Percentiles rank a stretch among this genome's conserved stretches.
Evolutionary conservation across 2,888 invertebrate species (phyloP).

Genomic region (Eupithecia abbreviata): DNA sequence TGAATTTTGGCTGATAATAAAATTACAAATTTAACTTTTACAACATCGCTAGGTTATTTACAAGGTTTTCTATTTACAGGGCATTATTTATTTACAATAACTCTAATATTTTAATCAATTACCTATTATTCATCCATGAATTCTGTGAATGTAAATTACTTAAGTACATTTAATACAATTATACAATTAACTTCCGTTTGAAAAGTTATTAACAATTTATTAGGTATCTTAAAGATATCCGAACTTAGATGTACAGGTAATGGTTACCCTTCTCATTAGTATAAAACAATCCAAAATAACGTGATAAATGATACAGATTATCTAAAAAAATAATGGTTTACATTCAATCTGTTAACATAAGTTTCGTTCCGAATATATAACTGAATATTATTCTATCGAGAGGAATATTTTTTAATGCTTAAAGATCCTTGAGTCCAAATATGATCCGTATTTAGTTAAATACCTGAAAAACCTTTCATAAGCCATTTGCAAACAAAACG

Average conservation of each 20-base stretch:
- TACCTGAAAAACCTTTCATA: constrained; percentile 6
- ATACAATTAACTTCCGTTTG: constrained; percentile 51
- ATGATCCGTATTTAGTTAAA: not conserved
- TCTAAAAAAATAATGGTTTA: not conserved
- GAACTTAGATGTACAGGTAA: not conserved
- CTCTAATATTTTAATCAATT: constrained; percentile 29
- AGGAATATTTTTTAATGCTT: no score
- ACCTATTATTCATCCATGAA: constrained; percentile 26
- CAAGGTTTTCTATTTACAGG: constrained; percentile 59
- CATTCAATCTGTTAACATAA: not conserved
- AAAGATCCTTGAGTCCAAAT: not conserved
- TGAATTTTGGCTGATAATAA: constrained; percentile 63
- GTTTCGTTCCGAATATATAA: not conserved
- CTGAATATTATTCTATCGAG: not conserved
- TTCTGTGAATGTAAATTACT: constrained; percentile 21
- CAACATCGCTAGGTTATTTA: constrained; percentile 54
- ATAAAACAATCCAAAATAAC: not conserved
- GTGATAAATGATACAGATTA: not conserved
- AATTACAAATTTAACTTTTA: constrained; percentile 59
- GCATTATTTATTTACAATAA: constrained; percentile 56
- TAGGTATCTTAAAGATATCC: not conserved
- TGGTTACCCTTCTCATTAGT: not conserved
- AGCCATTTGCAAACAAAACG: constrained; percentile 32
- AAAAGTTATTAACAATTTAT: constrained; percentile 49
- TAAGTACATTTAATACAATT: constrained; percentile 46